phyloP scores from a whole-genome alignment of 2,888 invertebrate species.

The Tinea pellionella region DNA sequence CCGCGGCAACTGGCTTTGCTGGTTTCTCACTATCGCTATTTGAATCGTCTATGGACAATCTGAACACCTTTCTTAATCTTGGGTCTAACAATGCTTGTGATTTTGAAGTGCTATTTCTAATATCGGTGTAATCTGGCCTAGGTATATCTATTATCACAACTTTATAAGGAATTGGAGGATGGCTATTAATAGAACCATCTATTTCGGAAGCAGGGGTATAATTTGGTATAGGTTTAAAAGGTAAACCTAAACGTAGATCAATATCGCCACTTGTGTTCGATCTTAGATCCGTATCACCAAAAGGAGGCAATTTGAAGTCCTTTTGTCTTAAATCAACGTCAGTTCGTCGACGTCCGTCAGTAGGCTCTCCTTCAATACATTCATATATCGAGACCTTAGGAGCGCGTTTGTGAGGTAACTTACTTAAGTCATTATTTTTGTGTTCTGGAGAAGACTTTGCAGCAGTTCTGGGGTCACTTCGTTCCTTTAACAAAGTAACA shows the following conservation, averaged over 20 bases:
- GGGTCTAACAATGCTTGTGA: constrained; percentile 82
- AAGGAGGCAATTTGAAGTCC: constrained; percentile 65
- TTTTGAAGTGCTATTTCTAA: constrained; percentile 77
- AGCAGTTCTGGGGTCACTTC: constrained; percentile 44
- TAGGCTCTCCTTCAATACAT: constrained; percentile 67
- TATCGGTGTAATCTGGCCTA: constrained; percentile 79
- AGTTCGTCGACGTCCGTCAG: constrained; percentile 52
- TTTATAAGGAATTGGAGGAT: constrained; percentile 79
- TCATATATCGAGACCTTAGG: constrained; percentile 70
- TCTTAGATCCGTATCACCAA: constrained; percentile 76
- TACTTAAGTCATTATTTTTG: constrained; percentile 29
- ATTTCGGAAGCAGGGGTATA: constrained; percentile 89
- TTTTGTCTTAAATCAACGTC: constrained; percentile 64
- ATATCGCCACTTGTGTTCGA: constrained; percentile 72
- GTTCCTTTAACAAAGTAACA: constrained; percentile 29
- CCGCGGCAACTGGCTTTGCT: constrained; percentile 38
- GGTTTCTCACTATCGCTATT: constrained; percentile 71
- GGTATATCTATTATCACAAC: constrained; percentile 73
- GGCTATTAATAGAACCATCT: constrained; percentile 83
- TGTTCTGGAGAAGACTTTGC: constrained; percentile 50
- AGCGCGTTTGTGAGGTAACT: constrained; percentile 30
- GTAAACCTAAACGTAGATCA: constrained; percentile 79
- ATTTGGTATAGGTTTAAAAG: constrained; percentile 84
- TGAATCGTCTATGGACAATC: constrained; percentile 72
- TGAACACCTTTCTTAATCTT: constrained; percentile 79